A percentile compares a stretch with the other conserved stretches of the same genome.
These are phyloP conservation scores for Iselma pallidipennis DNA, from an alignment of 2,888 invertebrate genomes.

Conservation along the genomic window DNA sequence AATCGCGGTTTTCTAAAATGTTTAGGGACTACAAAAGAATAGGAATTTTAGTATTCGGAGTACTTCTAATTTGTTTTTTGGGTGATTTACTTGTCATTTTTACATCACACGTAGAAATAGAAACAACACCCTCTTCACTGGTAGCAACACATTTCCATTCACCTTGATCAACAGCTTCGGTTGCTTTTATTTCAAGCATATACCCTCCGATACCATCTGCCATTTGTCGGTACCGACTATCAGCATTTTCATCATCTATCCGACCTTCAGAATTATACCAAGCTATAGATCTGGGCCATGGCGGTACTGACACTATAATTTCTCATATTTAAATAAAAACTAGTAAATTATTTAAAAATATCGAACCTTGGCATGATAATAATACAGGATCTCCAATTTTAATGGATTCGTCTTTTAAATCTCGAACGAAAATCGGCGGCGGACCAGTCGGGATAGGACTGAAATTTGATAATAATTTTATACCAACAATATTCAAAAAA, in stretches of 20 bases:
- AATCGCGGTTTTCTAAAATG: slow-evolving; percentile 88
- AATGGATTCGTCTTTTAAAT: slow-evolving; percentile 73
- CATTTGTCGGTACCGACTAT: slow-evolving; percentile 68
- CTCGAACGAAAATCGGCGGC: slow-evolving; percentile 77
- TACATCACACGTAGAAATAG: slow-evolving; percentile 74
- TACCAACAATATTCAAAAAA: no score
- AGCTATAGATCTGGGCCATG: slow-evolving; percentile 79
- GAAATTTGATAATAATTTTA: slow-evolving; percentile 29
- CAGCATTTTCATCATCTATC: slow-evolving; percentile 65
- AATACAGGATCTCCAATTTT: slow-evolving; percentile 77
- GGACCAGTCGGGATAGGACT: slow-evolving; percentile 66
- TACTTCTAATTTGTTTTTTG: not conserved
- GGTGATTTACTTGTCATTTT: slow-evolving; percentile 73
- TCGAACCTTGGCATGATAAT: slow-evolving; percentile 72
- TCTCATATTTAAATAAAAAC: not conserved
- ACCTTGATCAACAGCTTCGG: slow-evolving; percentile 82
- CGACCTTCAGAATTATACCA: slow-evolving; percentile 88
- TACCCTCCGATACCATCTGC: slow-evolving; percentile 86
- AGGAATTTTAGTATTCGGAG: not conserved
- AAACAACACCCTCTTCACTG: slow-evolving; percentile 73
- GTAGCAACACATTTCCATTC: slow-evolving; percentile 90
- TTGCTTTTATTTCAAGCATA: slow-evolving; percentile 72
- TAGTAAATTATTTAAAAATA: not conserved
- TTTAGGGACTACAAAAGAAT: slow-evolving; percentile 73
- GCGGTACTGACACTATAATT: slow-evolving; percentile 73